These are phyloP conservation scores for Drosophila parthenogenetica DNA, from an alignment of 2,888 invertebrate genomes.

Conservation along the genomic window DNA sequence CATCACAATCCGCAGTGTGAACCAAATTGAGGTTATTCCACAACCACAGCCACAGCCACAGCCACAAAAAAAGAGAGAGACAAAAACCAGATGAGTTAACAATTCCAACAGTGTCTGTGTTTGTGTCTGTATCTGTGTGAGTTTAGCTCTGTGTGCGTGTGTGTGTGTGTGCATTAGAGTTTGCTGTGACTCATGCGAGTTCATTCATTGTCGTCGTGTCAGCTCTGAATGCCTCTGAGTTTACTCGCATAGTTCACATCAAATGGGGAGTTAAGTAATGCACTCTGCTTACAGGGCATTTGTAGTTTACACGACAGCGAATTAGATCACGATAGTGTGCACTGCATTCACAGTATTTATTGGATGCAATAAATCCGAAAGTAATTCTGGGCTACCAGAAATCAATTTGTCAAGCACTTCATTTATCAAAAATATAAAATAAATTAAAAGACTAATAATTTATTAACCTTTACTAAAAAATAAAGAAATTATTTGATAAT, in stretches of 20 bases:
- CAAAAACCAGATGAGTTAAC: constrained; percentile 74
- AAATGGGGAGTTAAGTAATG: constrained; percentile 43
- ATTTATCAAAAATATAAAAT: too few species aligned
- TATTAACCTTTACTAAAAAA: too few species aligned
- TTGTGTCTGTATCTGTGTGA: constrained; percentile 19
- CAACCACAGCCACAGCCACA: constrained; percentile 34
- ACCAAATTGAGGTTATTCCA: constrained; percentile 78
- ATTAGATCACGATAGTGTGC: background rate
- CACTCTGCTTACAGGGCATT: constrained; percentile 31
- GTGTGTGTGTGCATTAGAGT: constrained; percentile 27
- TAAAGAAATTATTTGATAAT: too few species aligned
- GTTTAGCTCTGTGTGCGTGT: constrained; percentile 13
- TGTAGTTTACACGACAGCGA: constrained; percentile 21
- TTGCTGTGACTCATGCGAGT: constrained; percentile 56
- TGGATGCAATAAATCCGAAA: too few species aligned
- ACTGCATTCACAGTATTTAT: background rate
- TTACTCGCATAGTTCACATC: constrained; percentile 50
- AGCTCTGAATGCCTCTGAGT: constrained; percentile 14
- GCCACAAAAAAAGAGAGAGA: constrained; percentile 9
- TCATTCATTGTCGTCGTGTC: constrained; percentile 53
- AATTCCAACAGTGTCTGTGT: constrained; percentile 34
- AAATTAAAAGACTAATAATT: too few species aligned
- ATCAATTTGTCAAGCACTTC: too few species aligned
- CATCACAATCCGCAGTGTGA: constrained; percentile 72
- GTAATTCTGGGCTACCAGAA: too few species aligned